These are phyloP conservation scores for Ictalurus punctatus DNA, from an alignment of 2,113 vertebrate genomes.

Conservation along the genomic window DNA sequence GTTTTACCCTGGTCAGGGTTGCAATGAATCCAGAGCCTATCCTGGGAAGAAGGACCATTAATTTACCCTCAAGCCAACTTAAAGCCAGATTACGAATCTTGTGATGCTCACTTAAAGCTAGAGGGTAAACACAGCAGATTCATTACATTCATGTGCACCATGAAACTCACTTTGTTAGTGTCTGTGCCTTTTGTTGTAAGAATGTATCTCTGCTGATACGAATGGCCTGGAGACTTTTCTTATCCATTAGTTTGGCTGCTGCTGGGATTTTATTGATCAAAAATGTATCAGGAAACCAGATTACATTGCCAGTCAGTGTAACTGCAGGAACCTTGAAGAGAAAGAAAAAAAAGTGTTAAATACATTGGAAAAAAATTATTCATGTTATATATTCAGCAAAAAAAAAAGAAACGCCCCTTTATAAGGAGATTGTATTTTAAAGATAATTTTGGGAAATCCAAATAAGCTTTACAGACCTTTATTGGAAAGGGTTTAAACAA, in stretches of 20 bases:
- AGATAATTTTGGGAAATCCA: too few species aligned
- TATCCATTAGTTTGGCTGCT: constrained; percentile 92
- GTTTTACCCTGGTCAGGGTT: neutral
- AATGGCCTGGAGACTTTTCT: constrained; percentile 86
- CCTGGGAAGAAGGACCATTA: neutral
- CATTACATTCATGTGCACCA: neutral
- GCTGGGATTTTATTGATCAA: constrained; percentile 85
- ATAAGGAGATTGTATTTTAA: too few species aligned
- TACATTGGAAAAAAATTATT: neutral
- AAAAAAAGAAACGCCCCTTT: too few species aligned
- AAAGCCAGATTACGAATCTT: neutral
- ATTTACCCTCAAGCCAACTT: neutral
- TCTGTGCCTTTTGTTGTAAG: constrained; percentile 89
- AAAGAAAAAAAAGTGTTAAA: neutral
- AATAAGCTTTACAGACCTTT: too few species aligned
- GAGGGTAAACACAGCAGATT: neutral
- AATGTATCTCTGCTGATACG: constrained; percentile 84
- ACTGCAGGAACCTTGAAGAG: constrained; percentile 86
- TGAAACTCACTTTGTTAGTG: constrained; percentile 84
- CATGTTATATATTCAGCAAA: neutral
- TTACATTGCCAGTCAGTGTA: constrained; percentile 92
- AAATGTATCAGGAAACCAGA: constrained; percentile 96
- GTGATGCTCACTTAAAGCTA: neutral
- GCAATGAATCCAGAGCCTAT: neutral
- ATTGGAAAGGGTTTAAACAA: too few species aligned